A percentile compares a stretch with the other conserved stretches of the same genome.
Conservation (phyloP, 2,113 vertebrate species). For the Hypocryptadius cinnamomeus region DNA sequence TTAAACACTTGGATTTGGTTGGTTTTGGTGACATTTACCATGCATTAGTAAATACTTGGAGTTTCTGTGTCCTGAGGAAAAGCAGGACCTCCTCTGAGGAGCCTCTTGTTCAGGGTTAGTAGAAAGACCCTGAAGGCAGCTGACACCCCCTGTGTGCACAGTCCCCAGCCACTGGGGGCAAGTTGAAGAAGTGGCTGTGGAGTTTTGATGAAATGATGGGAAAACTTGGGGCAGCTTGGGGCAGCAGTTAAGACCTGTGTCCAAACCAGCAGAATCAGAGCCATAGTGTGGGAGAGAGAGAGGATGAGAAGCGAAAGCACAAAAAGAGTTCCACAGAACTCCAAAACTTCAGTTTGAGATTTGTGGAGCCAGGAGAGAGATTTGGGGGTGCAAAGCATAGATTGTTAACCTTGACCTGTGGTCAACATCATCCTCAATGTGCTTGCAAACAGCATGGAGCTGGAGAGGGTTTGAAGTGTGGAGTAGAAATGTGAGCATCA, state of each 20-base stretch:
- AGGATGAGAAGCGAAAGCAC: neutral
- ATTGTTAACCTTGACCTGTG: neutral
- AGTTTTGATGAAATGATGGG: neutral
- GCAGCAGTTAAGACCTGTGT: neutral
- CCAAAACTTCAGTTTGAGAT: neutral
- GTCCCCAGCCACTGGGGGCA: neutral
- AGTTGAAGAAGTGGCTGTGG: neutral
- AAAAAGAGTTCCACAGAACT: neutral
- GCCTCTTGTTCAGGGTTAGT: neutral
- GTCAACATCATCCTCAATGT: neutral
- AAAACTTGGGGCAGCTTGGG: neutral
- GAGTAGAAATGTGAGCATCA: neutral
- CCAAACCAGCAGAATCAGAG: neutral
- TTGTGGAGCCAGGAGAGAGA: neutral
- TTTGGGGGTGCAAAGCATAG: neutral
- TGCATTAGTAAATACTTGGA: neutral
- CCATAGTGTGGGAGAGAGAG: too few species aligned
- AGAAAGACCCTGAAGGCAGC: neutral
- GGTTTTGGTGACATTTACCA: neutral
- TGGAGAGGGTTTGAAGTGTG: neutral
- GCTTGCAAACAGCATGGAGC: neutral
- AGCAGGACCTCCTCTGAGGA: neutral
- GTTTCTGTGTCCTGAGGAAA: neutral
- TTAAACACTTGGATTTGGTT: neutral
- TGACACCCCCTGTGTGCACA: neutral